A percentile compares a stretch with the other conserved stretches of the same genome.
Evolutionary conservation across 2,797 vertebrate genomes (phyloP).

Genomic region (Sebastes itinus): DNA sequence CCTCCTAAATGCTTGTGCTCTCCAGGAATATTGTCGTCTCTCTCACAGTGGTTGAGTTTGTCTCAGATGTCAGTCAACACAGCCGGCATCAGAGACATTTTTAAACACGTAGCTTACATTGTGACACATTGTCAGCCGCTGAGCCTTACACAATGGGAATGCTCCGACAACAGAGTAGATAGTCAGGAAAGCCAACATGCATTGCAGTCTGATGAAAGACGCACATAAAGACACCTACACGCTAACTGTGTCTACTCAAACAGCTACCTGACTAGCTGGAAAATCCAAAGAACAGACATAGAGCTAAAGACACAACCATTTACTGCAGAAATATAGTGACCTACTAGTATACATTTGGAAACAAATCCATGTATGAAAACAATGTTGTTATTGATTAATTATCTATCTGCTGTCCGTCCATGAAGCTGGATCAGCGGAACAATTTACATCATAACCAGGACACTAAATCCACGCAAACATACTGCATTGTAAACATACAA

Average conservation of each 20-base stretch:
- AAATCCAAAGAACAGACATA: background rate
- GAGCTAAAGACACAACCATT: background rate
- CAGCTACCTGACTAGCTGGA: background rate
- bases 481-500: background rate
- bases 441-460: background rate
- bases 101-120: slow-evolving; percentile 46
- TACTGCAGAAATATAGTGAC: background rate
- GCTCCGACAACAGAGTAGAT: slow-evolving; percentile 11
- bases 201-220: background rate
- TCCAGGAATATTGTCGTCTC: slow-evolving; percentile 15
- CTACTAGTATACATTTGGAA: background rate
- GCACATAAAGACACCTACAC: background rate
- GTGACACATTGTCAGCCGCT: slow-evolving; percentile 56
- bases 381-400: too few species aligned
- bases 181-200: background rate
- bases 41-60: slow-evolving; percentile 10
- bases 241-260: background rate
- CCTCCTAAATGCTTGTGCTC: background rate
- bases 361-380: background rate
- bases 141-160: slow-evolving; percentile 16
- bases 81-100: slow-evolving; percentile 27
- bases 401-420: too few species aligned
- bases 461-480: background rate
- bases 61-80: slow-evolving; percentile 27
- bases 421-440: background rate